Evolutionary conservation across 2,797 vertebrate genomes (phyloP).

Genomic region (Orientallactaga sibirica): DNA sequence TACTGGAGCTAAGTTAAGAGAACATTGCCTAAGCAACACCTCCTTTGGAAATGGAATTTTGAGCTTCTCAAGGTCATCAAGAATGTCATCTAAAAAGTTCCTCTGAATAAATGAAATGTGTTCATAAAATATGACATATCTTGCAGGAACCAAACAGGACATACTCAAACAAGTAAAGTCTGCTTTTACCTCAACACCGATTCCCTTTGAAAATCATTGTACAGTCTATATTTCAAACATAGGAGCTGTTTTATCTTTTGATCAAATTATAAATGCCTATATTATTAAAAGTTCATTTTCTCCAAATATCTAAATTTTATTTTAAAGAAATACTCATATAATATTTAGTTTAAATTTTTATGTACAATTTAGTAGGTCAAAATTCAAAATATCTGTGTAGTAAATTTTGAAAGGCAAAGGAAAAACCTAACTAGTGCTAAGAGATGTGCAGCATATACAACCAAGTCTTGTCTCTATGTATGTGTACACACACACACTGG

Average conservation of each 20-base stretch:
- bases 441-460: not conserved
- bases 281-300: slow-evolving; percentile 60
- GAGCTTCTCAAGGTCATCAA: slow-evolving; percentile 84
- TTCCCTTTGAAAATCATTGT: slow-evolving; percentile 79
- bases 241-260: slow-evolving; percentile 71
- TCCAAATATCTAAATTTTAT: slow-evolving; percentile 61
- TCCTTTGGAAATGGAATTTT: slow-evolving; percentile 73
- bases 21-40: slow-evolving; percentile 16
- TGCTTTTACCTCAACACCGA: slow-evolving; percentile 79
- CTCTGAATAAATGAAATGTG: slow-evolving; percentile 74
- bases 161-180: slow-evolving; percentile 85
- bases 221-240: slow-evolving; percentile 82
- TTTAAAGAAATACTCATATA: slow-evolving; percentile 56
- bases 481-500: too few relatives aligned
- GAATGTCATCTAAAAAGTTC: slow-evolving; percentile 83
- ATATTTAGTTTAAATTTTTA: slow-evolving; percentile 34
- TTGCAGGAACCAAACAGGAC: slow-evolving; percentile 78
- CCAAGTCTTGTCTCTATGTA: not conserved
- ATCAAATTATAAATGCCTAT: slow-evolving; percentile 72
- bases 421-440: slow-evolving; percentile 1
- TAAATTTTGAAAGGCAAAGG: slow-evolving; percentile 64
- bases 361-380: slow-evolving; percentile 3
- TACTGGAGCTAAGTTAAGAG: slow-evolving; percentile 72
- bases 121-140: slow-evolving; percentile 80
- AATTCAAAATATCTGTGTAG: slow-evolving; percentile 66